These are phyloP conservation scores for Drosophila niveifrons DNA, from an alignment of 2,888 invertebrate genomes.

Conservation along the genomic window DNA sequence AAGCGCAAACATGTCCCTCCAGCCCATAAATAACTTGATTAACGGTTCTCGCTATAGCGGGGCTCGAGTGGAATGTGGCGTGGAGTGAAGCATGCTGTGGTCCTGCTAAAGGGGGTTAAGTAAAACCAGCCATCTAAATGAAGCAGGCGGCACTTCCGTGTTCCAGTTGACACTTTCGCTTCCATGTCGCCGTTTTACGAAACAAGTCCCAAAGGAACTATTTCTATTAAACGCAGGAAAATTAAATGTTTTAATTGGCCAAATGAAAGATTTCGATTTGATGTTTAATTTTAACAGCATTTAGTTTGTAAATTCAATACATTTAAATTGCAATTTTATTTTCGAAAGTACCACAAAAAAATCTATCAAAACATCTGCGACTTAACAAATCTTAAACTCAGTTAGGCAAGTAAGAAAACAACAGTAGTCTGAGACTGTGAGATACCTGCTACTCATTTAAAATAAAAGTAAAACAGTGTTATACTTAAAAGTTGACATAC, in stretches of 20 bases:
- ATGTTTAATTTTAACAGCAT: too few relatives aligned
- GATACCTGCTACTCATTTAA: too few relatives aligned
- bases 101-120: neutral
- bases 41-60: constrained; percentile 26
- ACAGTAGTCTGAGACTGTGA: too few relatives aligned
- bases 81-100: neutral
- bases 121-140: neutral
- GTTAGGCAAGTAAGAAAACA: too few relatives aligned
- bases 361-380: too few relatives aligned
- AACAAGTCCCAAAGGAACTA: neutral
- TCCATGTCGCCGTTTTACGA: neutral
- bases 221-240: neutral
- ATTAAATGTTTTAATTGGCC: neutral
- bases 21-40: constrained; percentile 68
- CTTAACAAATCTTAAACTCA: too few relatives aligned
- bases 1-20: constrained; percentile 44
- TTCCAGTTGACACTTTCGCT: constrained; percentile 6
- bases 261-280: too few relatives aligned
- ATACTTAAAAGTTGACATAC: too few relatives aligned
- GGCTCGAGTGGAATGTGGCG: too few relatives aligned
- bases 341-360: too few relatives aligned
- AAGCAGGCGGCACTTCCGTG: neutral
- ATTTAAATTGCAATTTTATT: neutral
- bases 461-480: too few relatives aligned
- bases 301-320: neutral